Percentiles rank a stretch among this genome's conserved stretches.
phyloP scores from a whole-genome alignment of 2,797 vertebrate genomes.

The Enteromius unitaeniatus region DNA sequence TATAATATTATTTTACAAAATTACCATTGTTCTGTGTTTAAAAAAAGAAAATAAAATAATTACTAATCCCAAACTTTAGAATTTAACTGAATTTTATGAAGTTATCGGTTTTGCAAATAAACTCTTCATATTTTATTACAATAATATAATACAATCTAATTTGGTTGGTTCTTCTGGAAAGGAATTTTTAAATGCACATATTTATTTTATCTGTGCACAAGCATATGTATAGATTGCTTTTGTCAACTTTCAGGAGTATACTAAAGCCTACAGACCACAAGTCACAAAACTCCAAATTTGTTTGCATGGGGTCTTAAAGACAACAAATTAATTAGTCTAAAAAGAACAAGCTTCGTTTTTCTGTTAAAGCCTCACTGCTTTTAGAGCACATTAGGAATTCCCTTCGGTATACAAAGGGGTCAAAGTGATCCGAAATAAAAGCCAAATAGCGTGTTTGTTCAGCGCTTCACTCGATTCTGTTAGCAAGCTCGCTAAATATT shows the following conservation, averaged over 20 bases:
- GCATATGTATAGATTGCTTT: not conserved
- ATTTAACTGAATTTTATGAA: too few species aligned
- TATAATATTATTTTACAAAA: not conserved
- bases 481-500: conserved; percentile 61
- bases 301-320: conserved; percentile 8
- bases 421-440: not conserved
- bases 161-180: not conserved
- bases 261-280: not conserved
- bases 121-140: too few species aligned
- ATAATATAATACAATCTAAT: not conserved
- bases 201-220: not conserved
- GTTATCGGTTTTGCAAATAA: too few species aligned
- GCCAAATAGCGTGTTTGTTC: conserved; percentile 7
- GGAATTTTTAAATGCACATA: not conserved
- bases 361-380: not conserved
- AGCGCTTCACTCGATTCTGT: conserved; percentile 11
- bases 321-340: not conserved
- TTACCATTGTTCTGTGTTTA: not conserved
- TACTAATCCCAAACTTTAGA: not conserved
- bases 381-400: conserved; percentile 11
- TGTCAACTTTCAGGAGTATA: not conserved
- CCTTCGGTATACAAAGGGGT: not conserved
- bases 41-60: too few species aligned
- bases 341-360: not conserved
- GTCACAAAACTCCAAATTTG: not conserved